A percentile compares a stretch with the other conserved stretches of the same genome.
Conservation (phyloP, 2,797 vertebrate species). For the Macrochelys suwanniensis region DNA sequence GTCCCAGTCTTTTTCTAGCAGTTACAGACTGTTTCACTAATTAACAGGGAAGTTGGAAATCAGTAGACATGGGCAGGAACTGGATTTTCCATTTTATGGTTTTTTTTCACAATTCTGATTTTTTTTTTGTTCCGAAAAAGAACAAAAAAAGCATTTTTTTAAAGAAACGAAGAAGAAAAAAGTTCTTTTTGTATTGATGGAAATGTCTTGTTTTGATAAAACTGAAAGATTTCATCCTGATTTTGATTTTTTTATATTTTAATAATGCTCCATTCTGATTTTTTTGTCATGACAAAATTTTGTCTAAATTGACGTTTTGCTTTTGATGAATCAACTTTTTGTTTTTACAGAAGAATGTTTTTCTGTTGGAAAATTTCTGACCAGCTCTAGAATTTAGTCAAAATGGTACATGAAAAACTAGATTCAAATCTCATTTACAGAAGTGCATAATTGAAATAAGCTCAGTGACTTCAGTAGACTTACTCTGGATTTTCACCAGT, state of each 20-base stretch:
- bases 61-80: conserved; percentile 54
- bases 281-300: background rate
- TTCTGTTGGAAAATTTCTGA: conserved; percentile 54
- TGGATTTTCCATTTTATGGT: conserved; percentile 58
- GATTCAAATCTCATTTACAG: conserved; percentile 40
- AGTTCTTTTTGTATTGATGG: conserved; percentile 23
- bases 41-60: conserved; percentile 56
- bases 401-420: conserved; percentile 7
- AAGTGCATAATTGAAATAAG: conserved; percentile 56
- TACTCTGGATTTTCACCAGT: conserved; percentile 66
- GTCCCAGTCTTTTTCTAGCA: conserved; percentile 72
- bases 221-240: conserved; percentile 51
- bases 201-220: conserved; percentile 60
- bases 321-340: background rate
- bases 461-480: conserved; percentile 58
- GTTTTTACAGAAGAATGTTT: background rate
- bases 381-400: conserved; percentile 46
- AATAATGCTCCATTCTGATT: background rate
- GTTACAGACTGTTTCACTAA: conserved; percentile 71
- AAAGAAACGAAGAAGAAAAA: conserved; percentile 67
- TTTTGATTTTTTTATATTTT: background rate
- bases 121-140: background rate
- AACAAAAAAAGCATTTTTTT: conserved; percentile 2
- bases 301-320: background rate
- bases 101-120: conserved; percentile 68